Evolutionary conservation across 2,113 vertebrate genomes (phyloP), one percentile per base, ranked within the genome.

Genomic region (Todiramphus chloris): DNA sequence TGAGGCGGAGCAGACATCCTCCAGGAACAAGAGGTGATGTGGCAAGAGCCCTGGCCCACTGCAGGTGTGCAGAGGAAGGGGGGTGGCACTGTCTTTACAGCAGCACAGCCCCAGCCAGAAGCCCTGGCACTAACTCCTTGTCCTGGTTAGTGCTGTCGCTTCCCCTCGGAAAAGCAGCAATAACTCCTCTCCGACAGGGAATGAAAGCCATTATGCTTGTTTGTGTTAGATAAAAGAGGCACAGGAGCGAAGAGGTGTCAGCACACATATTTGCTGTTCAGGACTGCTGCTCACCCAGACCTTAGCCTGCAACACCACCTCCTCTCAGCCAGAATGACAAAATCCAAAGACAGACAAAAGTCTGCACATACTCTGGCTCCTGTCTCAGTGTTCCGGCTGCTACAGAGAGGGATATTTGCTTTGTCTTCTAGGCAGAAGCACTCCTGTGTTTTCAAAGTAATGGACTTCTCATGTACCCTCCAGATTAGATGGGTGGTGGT

Each of bases 1-100:
- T 1, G 0, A 24, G 27, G 18, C 11, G 53, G 24, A 83, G 68
- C 50, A 50, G 43, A 50, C 0, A 2, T 25, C 46, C 53, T 28
- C 27, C 0, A 0, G 59, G 33, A 33, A 10, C 2, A 2, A 51
- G 33, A 69, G 37, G 46, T 3, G 20, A 78, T 44, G 43, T 11
- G 27, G 37, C 11, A 83, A 44, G 17, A 82, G 23, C 30, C 70
- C 35, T 15, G 25, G 37, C 37, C 27, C 23, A 2, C 19, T 35
- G 69, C 48, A 60, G 66, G 30, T 44, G 35, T 58, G 75, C 70
- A 16, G 20, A 62, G 33, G 41, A 35, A 30, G 51, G 6, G 8
- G 35, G 43, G 5, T 30, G 70, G n/a, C 18, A 14, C n/a, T 0
- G 0, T 56, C 37, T 48, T 27, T 16, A 20, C 18, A 63, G 56